Evolutionary conservation across 2,113 vertebrate genomes (phyloP).

Genomic region (Rhipidura dahli): DNA sequence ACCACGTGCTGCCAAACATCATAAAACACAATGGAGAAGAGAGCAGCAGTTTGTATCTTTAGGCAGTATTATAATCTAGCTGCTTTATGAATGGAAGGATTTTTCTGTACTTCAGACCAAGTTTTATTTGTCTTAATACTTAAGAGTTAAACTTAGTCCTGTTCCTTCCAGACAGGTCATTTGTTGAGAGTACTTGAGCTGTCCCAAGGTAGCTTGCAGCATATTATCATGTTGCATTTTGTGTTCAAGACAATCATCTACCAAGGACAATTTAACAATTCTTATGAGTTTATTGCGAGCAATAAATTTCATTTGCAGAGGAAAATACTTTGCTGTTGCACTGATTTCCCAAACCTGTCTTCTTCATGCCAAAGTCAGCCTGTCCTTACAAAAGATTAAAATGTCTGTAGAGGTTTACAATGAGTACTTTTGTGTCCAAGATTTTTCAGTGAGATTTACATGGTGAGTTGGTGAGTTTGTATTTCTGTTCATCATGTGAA

Average conservation of each 20-base stretch:
- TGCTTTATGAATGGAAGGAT: not conserved
- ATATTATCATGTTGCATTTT: not conserved
- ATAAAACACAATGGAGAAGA: not conserved
- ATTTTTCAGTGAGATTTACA: not conserved
- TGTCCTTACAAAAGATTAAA: not conserved
- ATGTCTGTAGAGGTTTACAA: not conserved
- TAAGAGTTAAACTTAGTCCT: not conserved
- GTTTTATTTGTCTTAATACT: not conserved
- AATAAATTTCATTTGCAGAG: not conserved
- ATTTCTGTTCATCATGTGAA: slow-evolving; percentile 14
- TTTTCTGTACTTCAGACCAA: not conserved
- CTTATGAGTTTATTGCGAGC: not conserved
- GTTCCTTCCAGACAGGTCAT: not conserved
- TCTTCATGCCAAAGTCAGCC: not conserved
- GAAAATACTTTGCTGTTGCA: not conserved
- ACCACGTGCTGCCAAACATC: not conserved
- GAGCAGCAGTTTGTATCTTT: not conserved
- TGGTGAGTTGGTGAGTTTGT: slow-evolving; percentile 11
- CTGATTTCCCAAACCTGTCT: not conserved
- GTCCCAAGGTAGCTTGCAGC: not conserved
- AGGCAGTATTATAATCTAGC: not conserved
- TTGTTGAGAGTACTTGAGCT: not conserved
- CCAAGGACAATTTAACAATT: slow-evolving; percentile 1
- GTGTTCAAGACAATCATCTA: not conserved
- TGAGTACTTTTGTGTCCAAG: not conserved